Evolutionary conservation across 2,888 invertebrate species (phyloP).

Genomic region (Aphidoletes aphidimyza): DNA sequence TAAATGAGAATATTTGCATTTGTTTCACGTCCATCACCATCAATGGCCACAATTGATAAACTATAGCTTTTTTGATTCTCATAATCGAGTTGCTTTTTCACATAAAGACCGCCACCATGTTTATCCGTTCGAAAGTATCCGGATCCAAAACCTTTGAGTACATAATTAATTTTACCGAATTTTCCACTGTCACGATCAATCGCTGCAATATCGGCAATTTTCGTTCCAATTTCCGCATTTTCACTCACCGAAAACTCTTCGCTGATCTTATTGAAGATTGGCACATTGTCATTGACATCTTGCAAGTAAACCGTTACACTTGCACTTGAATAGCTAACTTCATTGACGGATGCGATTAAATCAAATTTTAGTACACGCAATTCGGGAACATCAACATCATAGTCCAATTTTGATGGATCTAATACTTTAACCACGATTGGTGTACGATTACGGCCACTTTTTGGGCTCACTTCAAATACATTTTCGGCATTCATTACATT

Average conservation of each 20-base stretch:
- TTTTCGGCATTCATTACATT: slow-evolving; percentile 71
- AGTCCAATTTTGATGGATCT: slow-evolving; percentile 75
- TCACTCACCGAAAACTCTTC: slow-evolving; percentile 77
- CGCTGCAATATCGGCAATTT: slow-evolving; percentile 75
- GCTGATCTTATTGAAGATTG: slow-evolving; percentile 72
- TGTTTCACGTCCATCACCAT: slow-evolving; percentile 80
- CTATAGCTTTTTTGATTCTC: slow-evolving; percentile 84
- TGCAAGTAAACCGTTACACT: slow-evolving; percentile 73
- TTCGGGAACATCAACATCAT: slow-evolving; percentile 73
- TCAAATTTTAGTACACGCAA: slow-evolving; percentile 74
- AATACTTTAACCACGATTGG: slow-evolving; percentile 79
- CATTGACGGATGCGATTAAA: slow-evolving; percentile 72
- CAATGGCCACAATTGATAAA: slow-evolving; percentile 81
- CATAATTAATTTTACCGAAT: slow-evolving; percentile 78
- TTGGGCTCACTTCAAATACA: slow-evolving; percentile 74
- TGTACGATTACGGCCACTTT: slow-evolving; percentile 76
- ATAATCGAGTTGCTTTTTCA: slow-evolving; percentile 76
- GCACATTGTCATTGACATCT: slow-evolving; percentile 85
- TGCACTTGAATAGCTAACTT: slow-evolving; percentile 70
- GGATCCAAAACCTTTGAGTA: slow-evolving; percentile 81
- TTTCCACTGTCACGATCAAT: slow-evolving; percentile 78
- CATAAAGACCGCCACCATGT: slow-evolving; percentile 74
- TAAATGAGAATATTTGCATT: slow-evolving; percentile 78
- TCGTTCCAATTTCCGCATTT: slow-evolving; percentile 71
- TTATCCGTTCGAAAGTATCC: slow-evolving; percentile 79